Conservation (phyloP, 2,113 vertebrate species). For the Zosterops lateralis region DNA sequence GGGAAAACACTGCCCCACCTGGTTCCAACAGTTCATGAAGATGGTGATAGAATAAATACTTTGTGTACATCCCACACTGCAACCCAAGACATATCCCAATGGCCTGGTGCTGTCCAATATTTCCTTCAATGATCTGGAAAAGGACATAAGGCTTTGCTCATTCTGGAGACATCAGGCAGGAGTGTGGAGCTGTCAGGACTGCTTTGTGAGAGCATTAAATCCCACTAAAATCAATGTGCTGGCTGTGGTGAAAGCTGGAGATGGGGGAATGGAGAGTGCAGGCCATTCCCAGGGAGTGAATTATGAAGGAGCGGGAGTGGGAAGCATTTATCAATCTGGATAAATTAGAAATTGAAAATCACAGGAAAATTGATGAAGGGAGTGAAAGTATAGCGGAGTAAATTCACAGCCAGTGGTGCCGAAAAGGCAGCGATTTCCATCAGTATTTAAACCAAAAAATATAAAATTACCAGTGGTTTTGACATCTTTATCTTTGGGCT, state of each 20-base stretch:
- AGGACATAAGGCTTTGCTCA: background rate
- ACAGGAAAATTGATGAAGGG: background rate
- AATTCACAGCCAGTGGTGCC: background rate
- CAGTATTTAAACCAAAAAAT: background rate
- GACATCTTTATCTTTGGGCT: background rate
- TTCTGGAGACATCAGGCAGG: background rate
- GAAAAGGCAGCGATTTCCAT: background rate
- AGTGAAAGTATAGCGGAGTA: background rate
- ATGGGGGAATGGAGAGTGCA: background rate
- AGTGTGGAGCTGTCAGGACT: background rate
- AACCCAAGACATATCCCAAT: background rate
- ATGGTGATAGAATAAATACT: too few relatives aligned
- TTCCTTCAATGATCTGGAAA: background rate
- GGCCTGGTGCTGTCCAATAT: background rate
- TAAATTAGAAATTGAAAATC: background rate
- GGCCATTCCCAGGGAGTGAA: background rate
- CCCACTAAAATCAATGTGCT: background rate
- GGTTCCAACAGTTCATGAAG: too few relatives aligned
- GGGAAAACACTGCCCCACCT: too few relatives aligned
- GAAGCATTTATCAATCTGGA: background rate
- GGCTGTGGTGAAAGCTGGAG: background rate
- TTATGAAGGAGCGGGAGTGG: background rate
- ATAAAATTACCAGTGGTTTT: background rate
- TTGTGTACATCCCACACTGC: too few relatives aligned
- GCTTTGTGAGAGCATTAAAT: conserved; percentile 12